Evolutionary conservation across 2,113 vertebrate genomes (phyloP), one percentile per base, ranked within the genome.

Genomic region (Bambusicola thoracicus): DNA sequence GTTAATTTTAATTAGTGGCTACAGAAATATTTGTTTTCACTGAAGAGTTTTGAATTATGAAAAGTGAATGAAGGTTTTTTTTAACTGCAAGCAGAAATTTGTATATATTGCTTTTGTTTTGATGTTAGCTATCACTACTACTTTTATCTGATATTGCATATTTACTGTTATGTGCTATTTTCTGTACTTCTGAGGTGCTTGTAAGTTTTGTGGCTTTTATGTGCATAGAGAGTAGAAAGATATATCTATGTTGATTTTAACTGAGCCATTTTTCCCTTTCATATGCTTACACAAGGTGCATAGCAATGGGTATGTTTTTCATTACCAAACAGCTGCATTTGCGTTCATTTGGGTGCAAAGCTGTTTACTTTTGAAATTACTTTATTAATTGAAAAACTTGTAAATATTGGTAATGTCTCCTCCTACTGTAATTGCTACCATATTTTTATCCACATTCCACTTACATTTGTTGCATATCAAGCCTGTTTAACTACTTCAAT

Each of bases 301-400:
- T 81, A 80, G 66, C 51, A 85, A 90, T 80, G 53, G 69, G 20
- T 61, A 16, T 79, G 87, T 90, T 77, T 92, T 93, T 93, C 94
- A 94, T 95, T 87, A 91, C 73, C 85, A 89, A 96, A 94, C 91
- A 97, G 80, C 96, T 91, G 95, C 81, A 81, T 94, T 95, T 93
- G 86, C 2, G 46, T 96, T 96, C 81, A 77, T 93, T 87, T 92
- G 72, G 94, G 96, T 95, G 92, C 90, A 95, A 96, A 95, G 95
- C 65, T 97, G 94, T 96, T 96, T 94, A 76, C 80, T 97, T 87
- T 89, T 75, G 79, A 97, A 96, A 91, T 95, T 87, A 90, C 80
- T 93, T 96, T 91, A 89, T 95, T 96, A 96, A 94, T 86, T 96
- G 68, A 92, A 97, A 97, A 96, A 94, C 81, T 69, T 93, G 88